Percentiles rank a stretch among this genome's conserved stretches.
phyloP scores from a whole-genome alignment of 2,797 vertebrate species.

The Rhyacichthys aspro region DNA sequence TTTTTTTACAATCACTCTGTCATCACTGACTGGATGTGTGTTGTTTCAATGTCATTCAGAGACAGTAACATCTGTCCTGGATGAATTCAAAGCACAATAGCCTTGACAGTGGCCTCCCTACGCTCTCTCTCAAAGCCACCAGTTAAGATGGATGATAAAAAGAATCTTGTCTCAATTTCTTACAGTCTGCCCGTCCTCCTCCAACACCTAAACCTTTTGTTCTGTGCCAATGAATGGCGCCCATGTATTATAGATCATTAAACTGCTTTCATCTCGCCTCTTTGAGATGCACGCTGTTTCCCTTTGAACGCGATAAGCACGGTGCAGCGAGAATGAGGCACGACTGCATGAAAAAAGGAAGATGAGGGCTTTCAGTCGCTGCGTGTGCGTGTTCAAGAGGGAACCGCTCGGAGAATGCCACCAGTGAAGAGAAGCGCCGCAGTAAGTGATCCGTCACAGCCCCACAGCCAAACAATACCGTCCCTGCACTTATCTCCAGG shows the following conservation, averaged over 20 bases:
- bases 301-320: slow-evolving; percentile 58
- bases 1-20: slow-evolving; percentile 34
- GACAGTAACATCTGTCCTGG: slow-evolving; percentile 32
- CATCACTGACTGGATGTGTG: slow-evolving; percentile 42
- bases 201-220: slow-evolving; percentile 42
- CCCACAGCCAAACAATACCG: slow-evolving; percentile 4
- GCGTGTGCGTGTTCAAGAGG: slow-evolving; percentile 10
- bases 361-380: slow-evolving; percentile 7
- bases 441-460: slow-evolving; percentile 36
- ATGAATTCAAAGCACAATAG: slow-evolving; percentile 44
- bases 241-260: slow-evolving; percentile 72
- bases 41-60: slow-evolving; percentile 54
- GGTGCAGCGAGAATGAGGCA: slow-evolving; percentile 33
- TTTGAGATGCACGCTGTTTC: slow-evolving; percentile 56
- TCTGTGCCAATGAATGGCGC: slow-evolving; percentile 36
- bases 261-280: slow-evolving; percentile 62
- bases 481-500: slow-evolving; percentile 15
- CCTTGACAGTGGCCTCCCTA: slow-evolving; percentile 1
- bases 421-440: slow-evolving; percentile 28
- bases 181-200: slow-evolving; percentile 4
- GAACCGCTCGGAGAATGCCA: slow-evolving; percentile 32
- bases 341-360: slow-evolving; percentile 8
- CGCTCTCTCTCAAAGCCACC: slow-evolving; percentile 20
- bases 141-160: slow-evolving; percentile 26
- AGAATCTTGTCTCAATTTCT: slow-evolving; percentile 30